Evolutionary conservation across 2,113 vertebrate species (phyloP), one percentile per base, ranked within the genome.

Genomic region (Gasterosteus aculeatus): DNA sequence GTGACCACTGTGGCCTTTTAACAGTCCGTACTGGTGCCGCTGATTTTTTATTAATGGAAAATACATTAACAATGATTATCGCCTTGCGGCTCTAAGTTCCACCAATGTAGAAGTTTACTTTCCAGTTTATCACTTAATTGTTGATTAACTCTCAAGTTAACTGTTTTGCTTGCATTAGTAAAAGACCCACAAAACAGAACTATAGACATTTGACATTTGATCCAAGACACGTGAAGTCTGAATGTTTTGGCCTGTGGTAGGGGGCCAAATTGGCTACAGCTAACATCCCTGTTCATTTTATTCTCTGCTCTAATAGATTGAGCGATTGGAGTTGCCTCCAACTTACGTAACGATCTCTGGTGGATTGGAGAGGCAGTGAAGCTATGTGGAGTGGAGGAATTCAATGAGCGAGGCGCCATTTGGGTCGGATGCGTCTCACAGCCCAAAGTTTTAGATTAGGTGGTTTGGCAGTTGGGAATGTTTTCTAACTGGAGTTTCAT

Each of bases 201-300:
- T 29, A 4, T 87, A 88, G 92, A 91, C 93, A 26, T 26, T 26
- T 7, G 59, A 39, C 44, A 65, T 75, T 74, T 77, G 49, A 62
- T 67, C 11, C 62, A 58, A 75, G 64, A 66, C 16, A 62, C 22
- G 31, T 39, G 15, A 14, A 66, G 53, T 46, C 29, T 66, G 66
- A 71, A 72, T 54, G 10, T 31, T 2, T 1, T n/a, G 16, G 14
- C 49, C 39, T 63, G 5, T 38, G 31, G 31, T 4, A 58, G 4
- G 26, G 29, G 31, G 62, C 7, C 39, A 47, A 26, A 57, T 41
- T 70, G 42, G 44, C 69, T 65, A 56, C 3, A 22, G 78, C 77
- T 69, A 60, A 62, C 72, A 80, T 60, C 6, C 38, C 53, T 10
- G 26, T 46, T 74, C 26, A 69, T 81, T 84, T 82, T 61, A 80